phyloP scores from a whole-genome alignment of 2,113 vertebrate genomes.

The Reinhardtius hippoglossoides region DNA sequence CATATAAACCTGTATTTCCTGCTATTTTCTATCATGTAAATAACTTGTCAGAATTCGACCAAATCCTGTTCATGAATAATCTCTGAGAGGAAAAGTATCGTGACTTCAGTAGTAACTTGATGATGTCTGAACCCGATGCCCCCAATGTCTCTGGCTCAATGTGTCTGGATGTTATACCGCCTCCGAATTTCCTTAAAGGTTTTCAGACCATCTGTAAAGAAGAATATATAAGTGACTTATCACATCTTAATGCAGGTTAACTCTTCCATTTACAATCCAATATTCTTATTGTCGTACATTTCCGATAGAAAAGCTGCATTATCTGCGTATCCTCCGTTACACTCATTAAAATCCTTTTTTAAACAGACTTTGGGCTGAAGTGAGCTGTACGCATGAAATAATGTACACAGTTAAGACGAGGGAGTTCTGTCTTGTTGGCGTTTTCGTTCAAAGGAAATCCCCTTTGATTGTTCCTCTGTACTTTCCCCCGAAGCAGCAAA shows the following conservation, averaged over 20 bases:
- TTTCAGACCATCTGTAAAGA: too few relatives aligned
- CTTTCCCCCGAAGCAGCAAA: slow-evolving; percentile 40
- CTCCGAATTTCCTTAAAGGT: not conserved
- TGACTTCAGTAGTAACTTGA: too few relatives aligned
- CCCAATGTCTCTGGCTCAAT: too few relatives aligned
- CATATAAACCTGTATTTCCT: not conserved
- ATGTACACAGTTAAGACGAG: slow-evolving; percentile 65
- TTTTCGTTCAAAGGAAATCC: slow-evolving; percentile 79
- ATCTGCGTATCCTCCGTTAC: slow-evolving; percentile 67
- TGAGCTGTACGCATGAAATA: slow-evolving; percentile 58
- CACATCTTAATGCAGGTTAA: not conserved
- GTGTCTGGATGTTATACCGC: too few relatives aligned
- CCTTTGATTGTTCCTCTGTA: slow-evolving; percentile 60
- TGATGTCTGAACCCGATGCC: too few relatives aligned
- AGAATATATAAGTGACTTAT: too few relatives aligned
- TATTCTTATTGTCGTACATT: not conserved
- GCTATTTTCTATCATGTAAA: not conserved
- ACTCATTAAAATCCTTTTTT: slow-evolving; percentile 73
- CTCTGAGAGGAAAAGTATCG: too few relatives aligned
- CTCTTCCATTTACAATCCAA: not conserved
- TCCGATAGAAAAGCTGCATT: slow-evolving; percentile 50
- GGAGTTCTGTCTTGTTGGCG: slow-evolving; percentile 72
- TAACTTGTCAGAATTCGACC: not conserved
- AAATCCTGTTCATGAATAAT: too few relatives aligned
- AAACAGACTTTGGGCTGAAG: slow-evolving; percentile 72